Percentiles rank a stretch among this genome's conserved stretches.
Evolutionary conservation across 1,140 invertebrate genomes (phyloP).

Genomic region (Cyphomyrmex costatus): DNA sequence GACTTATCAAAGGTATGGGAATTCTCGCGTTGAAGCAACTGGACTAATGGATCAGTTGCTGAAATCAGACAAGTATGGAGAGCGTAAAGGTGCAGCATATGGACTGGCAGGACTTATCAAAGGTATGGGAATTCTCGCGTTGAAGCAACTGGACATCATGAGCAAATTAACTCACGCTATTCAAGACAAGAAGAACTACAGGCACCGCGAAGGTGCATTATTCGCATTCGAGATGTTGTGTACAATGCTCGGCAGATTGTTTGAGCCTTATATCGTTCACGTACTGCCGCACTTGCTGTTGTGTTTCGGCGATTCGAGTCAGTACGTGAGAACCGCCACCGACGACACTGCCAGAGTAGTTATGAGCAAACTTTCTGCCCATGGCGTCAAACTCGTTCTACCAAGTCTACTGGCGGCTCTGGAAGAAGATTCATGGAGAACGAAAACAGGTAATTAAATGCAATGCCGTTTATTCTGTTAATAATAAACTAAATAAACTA

Average conservation of each 20-base stretch:
- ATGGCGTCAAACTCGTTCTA: slow-evolving; percentile 98
- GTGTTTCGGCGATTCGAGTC: slow-evolving; percentile 98
- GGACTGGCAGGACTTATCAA: slow-evolving; percentile 96
- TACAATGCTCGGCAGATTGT: slow-evolving; percentile 96
- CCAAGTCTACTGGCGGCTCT: slow-evolving; percentile 96
- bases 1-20: slow-evolving; percentile 97
- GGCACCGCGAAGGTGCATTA: slow-evolving; percentile 97
- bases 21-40: slow-evolving; percentile 98
- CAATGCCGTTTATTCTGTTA: slow-evolving; percentile 14
- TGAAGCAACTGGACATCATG: slow-evolving; percentile 99
- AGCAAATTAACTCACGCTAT: slow-evolving; percentile 97
- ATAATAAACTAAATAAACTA: neutral
- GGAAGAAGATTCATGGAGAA: slow-evolving; percentile 99
- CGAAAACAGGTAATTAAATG: slow-evolving; percentile 94
- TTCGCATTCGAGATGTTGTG: slow-evolving; percentile 99
- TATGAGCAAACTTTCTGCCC: slow-evolving; percentile 98
- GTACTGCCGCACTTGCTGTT: slow-evolving; percentile 97
- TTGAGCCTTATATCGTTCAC: slow-evolving; percentile 99
- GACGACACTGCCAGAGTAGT: slow-evolving; percentile 98
- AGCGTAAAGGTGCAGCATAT: slow-evolving; percentile 96
- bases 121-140: slow-evolving; percentile 97
- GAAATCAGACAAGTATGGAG: slow-evolving; percentile 98
- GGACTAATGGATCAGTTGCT: slow-evolving; percentile 96
- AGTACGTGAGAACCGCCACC: slow-evolving; percentile 96
- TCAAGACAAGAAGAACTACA: slow-evolving; percentile 98